Base-by-base conservation (phyloP, 2,797 vertebrate genomes). In the Xenentodon cancila region DNA sequence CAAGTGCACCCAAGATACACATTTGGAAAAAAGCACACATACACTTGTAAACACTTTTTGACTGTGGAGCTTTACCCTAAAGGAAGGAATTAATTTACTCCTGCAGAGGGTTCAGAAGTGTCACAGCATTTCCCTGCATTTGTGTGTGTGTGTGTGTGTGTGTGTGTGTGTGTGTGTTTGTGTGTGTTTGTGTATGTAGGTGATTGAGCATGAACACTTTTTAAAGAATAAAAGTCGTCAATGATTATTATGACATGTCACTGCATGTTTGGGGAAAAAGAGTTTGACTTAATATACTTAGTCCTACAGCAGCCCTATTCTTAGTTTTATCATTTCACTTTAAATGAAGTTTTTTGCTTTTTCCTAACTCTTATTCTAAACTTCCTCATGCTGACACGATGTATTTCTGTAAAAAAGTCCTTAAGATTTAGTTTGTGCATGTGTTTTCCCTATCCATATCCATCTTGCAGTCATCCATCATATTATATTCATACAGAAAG, bases 51-150 rank as follows among this genome's bases (percentile, higher is more conserved):
- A 77, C 52, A 74, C 49, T 56, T 74, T 77, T 78, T 73, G 45
- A 58, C 63, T 62, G 37, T 61, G 45, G 64, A 73, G 43, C 60
- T 68, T 74, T 63, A 50, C 71, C 71, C 62, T 1, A 0, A 73
- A 75, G 71, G 61, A 78, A 71, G 57, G 2, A 71, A 74, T 46
- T 73, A 62, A 79, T 73, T 75, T 73, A 72, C 77, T 74, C 30
- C 27, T 54, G 42, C 58, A 65, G 46, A 79, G 53, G 49, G 67
- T 84, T 75, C 53, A 79, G 49, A 62, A 50, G 69, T 76, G 57
- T 80, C 68, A 72, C 62, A 27, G 27, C 63, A 55, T 30, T 30
- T 25, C 25, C 25, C 5, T 30, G 30, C 7, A 42, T 48, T 80
- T 53, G 47, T 69, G 46, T 60, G 40, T 45, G 7, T 30, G 16